Evolutionary conservation across 2,888 invertebrate genomes (phyloP).

Genomic region (Xestia xanthographa): DNA sequence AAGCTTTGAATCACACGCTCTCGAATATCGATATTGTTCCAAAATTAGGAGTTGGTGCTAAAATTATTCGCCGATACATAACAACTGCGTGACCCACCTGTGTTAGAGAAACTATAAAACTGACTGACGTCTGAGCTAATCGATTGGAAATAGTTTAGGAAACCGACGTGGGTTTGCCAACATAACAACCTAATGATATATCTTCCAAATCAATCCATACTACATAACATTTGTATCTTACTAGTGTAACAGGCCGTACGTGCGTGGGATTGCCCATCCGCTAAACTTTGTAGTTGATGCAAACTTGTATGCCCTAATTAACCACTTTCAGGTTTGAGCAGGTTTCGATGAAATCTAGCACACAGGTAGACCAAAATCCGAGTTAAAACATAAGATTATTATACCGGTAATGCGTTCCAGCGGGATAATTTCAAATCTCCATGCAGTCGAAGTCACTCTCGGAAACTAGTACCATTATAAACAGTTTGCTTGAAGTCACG

Average conservation of each 20-base stretch:
- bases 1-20: conserved; percentile 61
- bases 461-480: neutral
- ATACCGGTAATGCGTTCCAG: neutral
- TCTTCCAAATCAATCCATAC: neutral
- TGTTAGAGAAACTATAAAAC: conserved; percentile 53
- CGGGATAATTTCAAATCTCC: neutral
- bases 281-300: neutral
- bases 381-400: neutral
- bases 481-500: conserved; percentile 29
- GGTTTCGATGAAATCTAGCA: neutral
- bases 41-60: conserved; percentile 61
- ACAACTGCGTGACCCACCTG: conserved; percentile 56
- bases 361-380: neutral
- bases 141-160: conserved; percentile 38
- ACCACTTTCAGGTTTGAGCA: neutral
- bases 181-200: neutral
- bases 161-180: conserved; percentile 15
- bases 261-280: neutral
- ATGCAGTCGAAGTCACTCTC: neutral
- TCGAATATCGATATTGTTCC: conserved; percentile 61
- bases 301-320: neutral
- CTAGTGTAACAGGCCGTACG: neutral
- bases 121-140: conserved; percentile 46
- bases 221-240: neutral
- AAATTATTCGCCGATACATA: conserved; percentile 50